phyloP scores from a whole-genome alignment of 2,888 invertebrate genomes.

The Drosophila infuscata region DNA sequence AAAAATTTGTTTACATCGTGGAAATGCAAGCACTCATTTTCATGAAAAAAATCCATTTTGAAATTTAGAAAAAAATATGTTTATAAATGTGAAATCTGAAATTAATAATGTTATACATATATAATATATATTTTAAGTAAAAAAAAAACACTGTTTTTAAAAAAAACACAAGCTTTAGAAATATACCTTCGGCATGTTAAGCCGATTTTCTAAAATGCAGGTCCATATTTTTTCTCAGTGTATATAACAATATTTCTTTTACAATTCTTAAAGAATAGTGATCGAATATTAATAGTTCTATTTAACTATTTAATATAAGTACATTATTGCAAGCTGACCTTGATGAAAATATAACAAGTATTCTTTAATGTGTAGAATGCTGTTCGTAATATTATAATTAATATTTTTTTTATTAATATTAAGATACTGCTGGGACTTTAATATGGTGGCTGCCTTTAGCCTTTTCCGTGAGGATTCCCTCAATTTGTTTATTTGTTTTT shows the following conservation, averaged over 20 bases:
- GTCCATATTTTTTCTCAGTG: too few relatives aligned
- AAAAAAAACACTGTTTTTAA: too few relatives aligned
- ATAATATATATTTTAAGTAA: background rate
- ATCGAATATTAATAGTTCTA: background rate
- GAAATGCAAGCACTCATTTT: background rate
- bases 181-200: too few relatives aligned
- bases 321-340: background rate
- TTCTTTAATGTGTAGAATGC: background rate
- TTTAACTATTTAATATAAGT: background rate
- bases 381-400: background rate
- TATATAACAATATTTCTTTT: background rate
- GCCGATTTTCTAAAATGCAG: too few relatives aligned
- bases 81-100: background rate
- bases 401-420: background rate
- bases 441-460: too few relatives aligned
- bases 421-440: background rate
- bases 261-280: rapidly evolving
- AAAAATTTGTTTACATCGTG: background rate
- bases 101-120: background rate
- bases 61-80: background rate
- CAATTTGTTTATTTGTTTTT: background rate
- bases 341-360: background rate
- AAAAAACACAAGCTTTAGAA: too few relatives aligned
- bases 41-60: background rate
- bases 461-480: too few relatives aligned